These are phyloP conservation scores for Chiroxiphia lanceolata DNA, from an alignment of 2,797 vertebrate genomes.

Conservation along the genomic window DNA sequence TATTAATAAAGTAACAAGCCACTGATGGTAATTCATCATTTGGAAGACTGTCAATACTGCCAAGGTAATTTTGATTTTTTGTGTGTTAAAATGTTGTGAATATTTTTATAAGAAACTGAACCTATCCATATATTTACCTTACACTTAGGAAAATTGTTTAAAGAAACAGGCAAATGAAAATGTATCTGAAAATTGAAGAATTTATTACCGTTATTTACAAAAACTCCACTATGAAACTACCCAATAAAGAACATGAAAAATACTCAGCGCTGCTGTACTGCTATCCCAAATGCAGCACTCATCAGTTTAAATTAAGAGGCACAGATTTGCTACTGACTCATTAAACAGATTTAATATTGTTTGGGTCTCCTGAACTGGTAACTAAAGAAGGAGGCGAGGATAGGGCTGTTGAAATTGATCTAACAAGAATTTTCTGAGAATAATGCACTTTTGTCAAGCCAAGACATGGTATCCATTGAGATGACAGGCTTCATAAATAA, in stretches of 20 bases:
- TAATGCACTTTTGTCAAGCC: constrained; percentile 45
- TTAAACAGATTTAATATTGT: constrained; percentile 44
- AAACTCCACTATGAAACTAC: not conserved
- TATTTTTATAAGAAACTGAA: not conserved
- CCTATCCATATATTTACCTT: not conserved
- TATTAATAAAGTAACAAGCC: constrained; percentile 77
- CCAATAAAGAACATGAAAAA: not conserved
- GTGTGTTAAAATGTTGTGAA: not conserved
- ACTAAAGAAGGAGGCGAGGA: constrained; percentile 21
- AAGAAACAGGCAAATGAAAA: not conserved
- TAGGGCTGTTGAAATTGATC: constrained; percentile 14
- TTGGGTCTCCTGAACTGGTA: constrained; percentile 23
- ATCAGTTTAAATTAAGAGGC: not conserved
- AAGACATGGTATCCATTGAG: not conserved
- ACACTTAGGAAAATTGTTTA: not conserved
- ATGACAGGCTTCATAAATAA: not conserved
- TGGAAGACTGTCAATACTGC: constrained; percentile 77
- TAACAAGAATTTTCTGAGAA: constrained; percentile 38
- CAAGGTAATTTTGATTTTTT: constrained; percentile 71
- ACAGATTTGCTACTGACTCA: not conserved
- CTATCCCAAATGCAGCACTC: not conserved
- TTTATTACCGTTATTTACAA: not conserved
- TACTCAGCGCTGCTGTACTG: not conserved
- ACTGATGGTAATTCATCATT: constrained; percentile 81
- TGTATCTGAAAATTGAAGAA: not conserved